Evolutionary conservation across 2,797 vertebrate species (phyloP).

Genomic region (Bufotes viridis): DNA sequence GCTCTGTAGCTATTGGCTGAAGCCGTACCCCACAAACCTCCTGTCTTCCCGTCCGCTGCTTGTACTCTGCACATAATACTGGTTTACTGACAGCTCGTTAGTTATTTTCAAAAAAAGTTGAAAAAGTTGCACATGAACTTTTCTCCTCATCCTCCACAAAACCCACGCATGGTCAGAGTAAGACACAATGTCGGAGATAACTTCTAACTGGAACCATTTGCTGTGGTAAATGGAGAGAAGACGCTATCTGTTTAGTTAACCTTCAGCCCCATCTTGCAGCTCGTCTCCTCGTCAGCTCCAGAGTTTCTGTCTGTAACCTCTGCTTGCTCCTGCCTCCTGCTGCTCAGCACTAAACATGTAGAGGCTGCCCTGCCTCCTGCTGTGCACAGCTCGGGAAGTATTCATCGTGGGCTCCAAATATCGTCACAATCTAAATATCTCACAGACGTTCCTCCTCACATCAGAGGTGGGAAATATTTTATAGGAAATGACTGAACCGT

Average conservation of each 20-base stretch:
- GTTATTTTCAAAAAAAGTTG: background rate
- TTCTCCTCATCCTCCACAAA: background rate
- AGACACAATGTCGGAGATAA: background rate
- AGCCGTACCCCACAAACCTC: too few relatives aligned
- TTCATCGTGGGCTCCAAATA: background rate
- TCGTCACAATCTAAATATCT: background rate
- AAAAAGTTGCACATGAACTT: background rate
- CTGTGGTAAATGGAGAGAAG: too few relatives aligned
- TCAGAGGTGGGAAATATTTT: conserved; percentile 6
- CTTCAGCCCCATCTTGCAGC: background rate
- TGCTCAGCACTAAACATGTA: background rate
- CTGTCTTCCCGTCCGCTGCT: background rate
- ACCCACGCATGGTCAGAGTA: background rate
- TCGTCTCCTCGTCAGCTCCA: background rate
- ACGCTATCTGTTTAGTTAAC: background rate
- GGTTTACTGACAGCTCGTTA: background rate
- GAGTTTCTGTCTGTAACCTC: background rate
- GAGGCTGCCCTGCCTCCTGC: background rate
- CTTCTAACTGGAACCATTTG: too few relatives aligned
- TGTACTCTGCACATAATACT: background rate
- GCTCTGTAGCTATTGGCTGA: too few relatives aligned
- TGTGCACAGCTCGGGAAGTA: background rate
- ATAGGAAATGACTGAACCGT: conserved; percentile 7
- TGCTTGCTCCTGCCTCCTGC: background rate
- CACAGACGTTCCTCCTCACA: background rate